A percentile compares a stretch with the other conserved stretches of the same genome.
Evolutionary conservation across 2,113 vertebrate genomes (phyloP).

Genomic region (Pristiophorus japonicus): DNA sequence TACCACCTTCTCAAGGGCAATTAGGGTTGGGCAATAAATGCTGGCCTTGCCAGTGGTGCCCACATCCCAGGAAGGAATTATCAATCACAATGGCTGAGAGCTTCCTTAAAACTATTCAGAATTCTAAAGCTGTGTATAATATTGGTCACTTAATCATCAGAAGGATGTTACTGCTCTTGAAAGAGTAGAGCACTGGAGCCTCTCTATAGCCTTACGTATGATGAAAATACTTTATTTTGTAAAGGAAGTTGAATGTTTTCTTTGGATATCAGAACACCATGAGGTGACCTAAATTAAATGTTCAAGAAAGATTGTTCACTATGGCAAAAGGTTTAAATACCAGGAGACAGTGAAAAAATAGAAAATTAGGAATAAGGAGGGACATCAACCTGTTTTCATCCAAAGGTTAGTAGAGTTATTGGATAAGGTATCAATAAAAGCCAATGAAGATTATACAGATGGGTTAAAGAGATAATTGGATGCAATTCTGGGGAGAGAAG

Average conservation of each 20-base stretch:
- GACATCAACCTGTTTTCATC: background rate
- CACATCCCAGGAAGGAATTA: background rate
- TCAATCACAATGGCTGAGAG: background rate
- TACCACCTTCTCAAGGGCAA: too few species aligned
- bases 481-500: background rate
- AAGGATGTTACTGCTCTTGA: background rate
- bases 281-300: too few species aligned
- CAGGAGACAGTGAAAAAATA: background rate
- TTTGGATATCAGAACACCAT: too few species aligned
- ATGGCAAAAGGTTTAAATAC: too few species aligned
- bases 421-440: background rate
- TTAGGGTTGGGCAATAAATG: too few species aligned
- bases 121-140: background rate
- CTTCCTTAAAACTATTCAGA: background rate
- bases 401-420: background rate
- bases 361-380: background rate
- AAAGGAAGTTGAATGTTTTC: background rate
- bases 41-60: too few species aligned
- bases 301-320: too few species aligned
- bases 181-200: background rate
- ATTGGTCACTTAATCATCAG: background rate
- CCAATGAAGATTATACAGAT: background rate
- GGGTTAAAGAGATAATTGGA: background rate
- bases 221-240: background rate
- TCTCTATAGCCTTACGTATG: background rate